Evolutionary conservation across 2,113 vertebrate species (phyloP).

Genomic region (Murina feae): DNA sequence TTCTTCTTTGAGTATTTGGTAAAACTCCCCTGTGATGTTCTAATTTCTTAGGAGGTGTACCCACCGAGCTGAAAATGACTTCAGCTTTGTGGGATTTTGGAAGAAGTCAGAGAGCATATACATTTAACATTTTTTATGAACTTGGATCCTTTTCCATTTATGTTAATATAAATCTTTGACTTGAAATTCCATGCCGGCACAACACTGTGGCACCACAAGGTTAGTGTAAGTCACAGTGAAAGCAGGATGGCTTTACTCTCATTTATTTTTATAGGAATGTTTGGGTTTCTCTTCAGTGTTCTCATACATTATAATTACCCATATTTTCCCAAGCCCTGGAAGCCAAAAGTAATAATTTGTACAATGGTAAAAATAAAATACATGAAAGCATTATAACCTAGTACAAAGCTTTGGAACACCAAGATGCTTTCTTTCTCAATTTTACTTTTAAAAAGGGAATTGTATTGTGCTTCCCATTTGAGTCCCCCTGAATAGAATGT

Average conservation of each 20-base stretch:
- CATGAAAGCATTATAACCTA: background rate
- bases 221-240: background rate
- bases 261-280: background rate
- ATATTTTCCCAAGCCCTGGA: background rate
- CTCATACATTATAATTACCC: background rate
- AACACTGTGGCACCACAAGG: background rate
- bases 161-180: conserved; percentile 2
- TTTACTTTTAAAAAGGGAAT: conserved; percentile 32
- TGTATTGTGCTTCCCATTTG: background rate
- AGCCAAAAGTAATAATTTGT: conserved; percentile 29
- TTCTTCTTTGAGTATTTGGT: too few relatives aligned
- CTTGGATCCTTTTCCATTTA: background rate
- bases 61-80: background rate
- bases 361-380: conserved; percentile 34
- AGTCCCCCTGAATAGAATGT: background rate
- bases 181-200: background rate
- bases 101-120: background rate
- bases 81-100: background rate
- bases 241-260: background rate
- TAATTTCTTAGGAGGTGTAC: background rate
- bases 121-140: conserved; percentile 16
- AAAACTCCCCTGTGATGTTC: background rate
- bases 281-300: conserved; percentile 21
- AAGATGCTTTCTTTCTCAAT: background rate
- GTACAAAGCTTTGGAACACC: conserved; percentile 1